A percentile compares a stretch with the other conserved stretches of the same genome.
Conservation (phyloP, 2,797 vertebrate species). For the Anableps anableps region DNA sequence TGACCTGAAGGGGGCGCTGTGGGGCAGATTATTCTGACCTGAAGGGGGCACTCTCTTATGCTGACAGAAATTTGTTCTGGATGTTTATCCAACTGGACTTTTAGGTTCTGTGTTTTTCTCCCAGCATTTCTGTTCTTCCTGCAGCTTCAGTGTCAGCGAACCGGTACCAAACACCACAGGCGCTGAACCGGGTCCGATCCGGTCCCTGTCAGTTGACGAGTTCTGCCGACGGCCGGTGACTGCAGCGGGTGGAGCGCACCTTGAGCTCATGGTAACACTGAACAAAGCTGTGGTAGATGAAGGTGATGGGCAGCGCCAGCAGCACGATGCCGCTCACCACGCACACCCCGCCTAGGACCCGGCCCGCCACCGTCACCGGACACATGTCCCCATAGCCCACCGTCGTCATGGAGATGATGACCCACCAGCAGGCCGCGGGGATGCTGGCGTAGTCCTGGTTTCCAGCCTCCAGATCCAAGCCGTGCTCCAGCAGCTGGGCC, state of each 20-base stretch:
- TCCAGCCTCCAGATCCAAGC: constrained; percentile 90
- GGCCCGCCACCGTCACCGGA: constrained; percentile 92
- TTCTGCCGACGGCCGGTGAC: constrained; percentile 87
- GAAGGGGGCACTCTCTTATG: background rate
- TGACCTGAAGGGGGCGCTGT: background rate
- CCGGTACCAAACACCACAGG: no score
- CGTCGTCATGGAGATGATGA: constrained; percentile 99
- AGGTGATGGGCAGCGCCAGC: constrained; percentile 94
- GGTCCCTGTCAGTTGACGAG: constrained; percentile 35
- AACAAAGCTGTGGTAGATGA: constrained; percentile 98
- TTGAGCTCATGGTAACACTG: constrained; percentile 96
- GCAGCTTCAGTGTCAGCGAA: no score
- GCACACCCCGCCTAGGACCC: constrained; percentile 93
- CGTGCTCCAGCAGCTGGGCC: constrained; percentile 94
- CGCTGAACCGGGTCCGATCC: no score
- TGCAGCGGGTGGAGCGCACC: constrained; percentile 87
- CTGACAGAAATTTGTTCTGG: no score
- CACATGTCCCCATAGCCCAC: constrained; percentile 99
- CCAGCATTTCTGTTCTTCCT: background rate
- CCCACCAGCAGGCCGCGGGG: constrained; percentile 98
- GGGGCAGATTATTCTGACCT: background rate
- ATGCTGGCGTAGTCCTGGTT: constrained; percentile 96
- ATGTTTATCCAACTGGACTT: no score
- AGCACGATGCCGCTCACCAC: constrained; percentile 96
- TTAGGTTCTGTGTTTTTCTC: background rate